phyloP scores from a whole-genome alignment of 2,113 vertebrate species.

The human (Homo sapiens) region GRCh38 chr1:19447001-19447500 shows the following conservation, averaged over 20 bases:
- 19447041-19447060: background rate
- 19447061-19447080: background rate
- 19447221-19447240: background rate
- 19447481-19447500: no score
- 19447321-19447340: no score
- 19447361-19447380: no score
- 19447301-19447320: no score
- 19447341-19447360: no score
- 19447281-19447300: no score
- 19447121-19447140: background rate
- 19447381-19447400: no score
- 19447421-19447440: no score
- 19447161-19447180: background rate
- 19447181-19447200: background rate
- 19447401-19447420: no score
- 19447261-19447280: background rate
- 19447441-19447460: no score
- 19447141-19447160: background rate
- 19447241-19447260: background rate
- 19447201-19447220: background rate
- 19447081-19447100: accelerated
- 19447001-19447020: background rate
- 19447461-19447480: no score
- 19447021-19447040: background rate
- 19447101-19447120: background rate